Conservation (phyloP, 1,140 invertebrate genomes). For the Colletes latitarsis region DNA sequence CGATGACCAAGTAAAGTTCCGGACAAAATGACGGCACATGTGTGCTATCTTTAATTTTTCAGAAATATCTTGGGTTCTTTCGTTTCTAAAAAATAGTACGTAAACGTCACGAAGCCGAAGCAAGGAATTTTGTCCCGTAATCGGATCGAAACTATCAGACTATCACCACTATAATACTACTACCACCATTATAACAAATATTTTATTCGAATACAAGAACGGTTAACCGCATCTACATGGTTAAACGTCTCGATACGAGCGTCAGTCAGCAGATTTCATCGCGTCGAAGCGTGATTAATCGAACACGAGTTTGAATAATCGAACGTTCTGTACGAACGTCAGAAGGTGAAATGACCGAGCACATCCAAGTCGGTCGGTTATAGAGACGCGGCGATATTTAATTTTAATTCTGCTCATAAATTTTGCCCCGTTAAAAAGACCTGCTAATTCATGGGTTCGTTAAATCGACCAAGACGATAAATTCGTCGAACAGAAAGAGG, state of each 20-base stretch:
- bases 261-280: not conserved
- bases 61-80: too few species aligned
- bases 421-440: not conserved
- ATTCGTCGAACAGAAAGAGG: constrained; percentile 5
- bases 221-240: too few species aligned
- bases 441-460: constrained; percentile 17
- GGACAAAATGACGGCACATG: too few species aligned
- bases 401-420: constrained; percentile 27
- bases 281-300: not conserved
- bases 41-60: too few species aligned
- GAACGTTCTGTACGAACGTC: constrained; percentile 11
- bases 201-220: too few species aligned
- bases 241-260: too few species aligned
- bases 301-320: constrained; percentile 8
- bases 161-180: too few species aligned
- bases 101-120: too few species aligned
- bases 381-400: constrained; percentile 26
- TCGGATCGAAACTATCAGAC: too few species aligned
- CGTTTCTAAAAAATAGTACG: not conserved
- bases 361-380: not conserved
- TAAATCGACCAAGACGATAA: constrained; percentile 27
- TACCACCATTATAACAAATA: too few species aligned
- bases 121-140: too few species aligned
- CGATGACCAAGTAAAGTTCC: not conserved
- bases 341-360: constrained; percentile 19